A percentile compares a stretch with the other conserved stretches of the same genome.
These are phyloP conservation scores for Penaeus vannamei DNA, from an alignment of 1,140 invertebrate genomes.

Conservation along the genomic window DNA sequence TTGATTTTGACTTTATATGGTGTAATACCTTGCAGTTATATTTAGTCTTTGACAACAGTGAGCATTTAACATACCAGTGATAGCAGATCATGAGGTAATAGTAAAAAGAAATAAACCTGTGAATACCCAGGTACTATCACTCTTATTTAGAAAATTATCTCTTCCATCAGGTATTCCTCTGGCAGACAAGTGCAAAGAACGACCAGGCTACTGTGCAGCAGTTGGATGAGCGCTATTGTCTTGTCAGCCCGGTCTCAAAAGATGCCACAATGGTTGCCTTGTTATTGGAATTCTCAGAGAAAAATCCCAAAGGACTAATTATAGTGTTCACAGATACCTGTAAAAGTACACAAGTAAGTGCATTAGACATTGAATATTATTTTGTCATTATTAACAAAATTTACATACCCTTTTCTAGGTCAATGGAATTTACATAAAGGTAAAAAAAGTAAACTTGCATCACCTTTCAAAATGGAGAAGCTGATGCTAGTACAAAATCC, in stretches of 20 bases:
- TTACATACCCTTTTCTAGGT: background rate
- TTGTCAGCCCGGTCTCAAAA: constrained; percentile 76
- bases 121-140: too few relatives aligned
- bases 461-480: too few relatives aligned
- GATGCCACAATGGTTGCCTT: constrained; percentile 95
- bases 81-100: too few relatives aligned
- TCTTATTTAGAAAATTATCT: background rate
- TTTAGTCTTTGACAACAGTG: too few relatives aligned
- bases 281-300: constrained; percentile 82
- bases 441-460: background rate
- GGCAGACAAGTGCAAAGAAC: constrained; percentile 16
- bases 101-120: too few relatives aligned
- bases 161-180: constrained; percentile 61
- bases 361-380: background rate
- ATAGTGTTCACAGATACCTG: constrained; percentile 96
- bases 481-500: background rate
- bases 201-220: constrained; percentile 51
- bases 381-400: background rate
- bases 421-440: background rate
- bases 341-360: constrained; percentile 79
- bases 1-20: too few relatives aligned
- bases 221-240: constrained; percentile 54
- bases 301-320: constrained; percentile 83
- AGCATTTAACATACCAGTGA: too few relatives aligned
- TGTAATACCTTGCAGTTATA: too few relatives aligned